A percentile compares a stretch with the other conserved stretches of the same genome.
Conservation (phyloP, 1,140 invertebrate genomes). For the Brachionus sp. region DNA sequence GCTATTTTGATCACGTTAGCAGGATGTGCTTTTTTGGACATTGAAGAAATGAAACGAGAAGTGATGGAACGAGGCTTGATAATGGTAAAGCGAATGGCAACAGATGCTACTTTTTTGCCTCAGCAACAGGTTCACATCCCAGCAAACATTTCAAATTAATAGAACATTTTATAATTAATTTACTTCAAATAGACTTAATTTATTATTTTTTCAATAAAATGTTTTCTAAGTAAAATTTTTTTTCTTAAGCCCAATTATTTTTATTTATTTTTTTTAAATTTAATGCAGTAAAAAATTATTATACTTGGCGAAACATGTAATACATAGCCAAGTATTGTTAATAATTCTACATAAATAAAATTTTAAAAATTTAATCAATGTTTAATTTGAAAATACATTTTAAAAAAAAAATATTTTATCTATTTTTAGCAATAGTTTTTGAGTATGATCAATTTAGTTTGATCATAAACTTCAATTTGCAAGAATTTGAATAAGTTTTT, state of each 20-base stretch:
- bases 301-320: no score
- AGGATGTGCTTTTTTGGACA: not conserved
- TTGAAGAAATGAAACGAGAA: not conserved
- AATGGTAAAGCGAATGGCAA: not conserved
- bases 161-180: not conserved
- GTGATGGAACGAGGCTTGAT: not conserved
- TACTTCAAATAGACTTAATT: not conserved
- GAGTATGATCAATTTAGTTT: no score
- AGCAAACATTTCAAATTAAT: not conserved
- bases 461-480: no score
- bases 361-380: no score
- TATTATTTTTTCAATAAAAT: not conserved
- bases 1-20: not conserved
- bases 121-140: not conserved
- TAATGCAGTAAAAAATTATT: no score
- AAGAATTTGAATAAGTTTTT: no score
- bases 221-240: not conserved
- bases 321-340: no score
- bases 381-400: no score
- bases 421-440: no score
- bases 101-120: not conserved
- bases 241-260: not conserved
- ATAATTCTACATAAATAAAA: no score
- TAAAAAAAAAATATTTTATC: no score
- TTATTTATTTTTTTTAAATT: no score